Evolutionary conservation across 1,140 invertebrate genomes (phyloP).

Genomic region (Papilio aristodemus): DNA sequence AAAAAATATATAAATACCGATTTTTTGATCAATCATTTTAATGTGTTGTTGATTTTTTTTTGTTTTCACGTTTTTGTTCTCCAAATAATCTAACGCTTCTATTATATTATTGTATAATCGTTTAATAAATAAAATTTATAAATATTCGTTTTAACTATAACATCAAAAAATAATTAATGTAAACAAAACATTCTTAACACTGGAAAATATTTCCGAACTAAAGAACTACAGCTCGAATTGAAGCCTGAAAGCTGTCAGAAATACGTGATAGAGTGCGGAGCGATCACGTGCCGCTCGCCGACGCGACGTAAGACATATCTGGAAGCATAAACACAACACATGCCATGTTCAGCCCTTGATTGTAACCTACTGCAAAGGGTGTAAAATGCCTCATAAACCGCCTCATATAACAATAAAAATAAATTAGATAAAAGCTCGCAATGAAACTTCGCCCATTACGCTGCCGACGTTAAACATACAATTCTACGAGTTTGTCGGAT

Average conservation of each 20-base stretch:
- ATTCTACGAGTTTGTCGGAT: slow-evolving; percentile 64
- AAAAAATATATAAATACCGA: too few species aligned
- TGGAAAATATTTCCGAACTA: background rate
- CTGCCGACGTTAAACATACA: slow-evolving; percentile 58
- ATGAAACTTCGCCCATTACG: slow-evolving; percentile 73
- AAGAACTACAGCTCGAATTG: background rate
- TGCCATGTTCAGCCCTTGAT: slow-evolving; percentile 43
- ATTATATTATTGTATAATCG: too few species aligned
- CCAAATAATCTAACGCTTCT: too few species aligned
- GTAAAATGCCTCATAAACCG: slow-evolving; percentile 69
- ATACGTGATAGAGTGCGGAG: slow-evolving; percentile 27
- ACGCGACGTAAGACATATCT: slow-evolving; percentile 21
- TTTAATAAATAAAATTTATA: too few species aligned
- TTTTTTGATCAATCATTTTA: too few species aligned
- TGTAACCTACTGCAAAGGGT: slow-evolving; percentile 56
- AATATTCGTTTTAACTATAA: too few species aligned
- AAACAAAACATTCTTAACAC: background rate
- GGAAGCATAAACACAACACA: slow-evolving; percentile 33
- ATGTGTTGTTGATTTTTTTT: too few species aligned
- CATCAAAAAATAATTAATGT: background rate
- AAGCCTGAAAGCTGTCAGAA: slow-evolving; percentile 21
- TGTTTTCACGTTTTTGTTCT: too few species aligned
- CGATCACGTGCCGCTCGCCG: slow-evolving; percentile 6
- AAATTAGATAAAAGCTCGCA: slow-evolving; percentile 75
- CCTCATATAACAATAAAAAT: slow-evolving; percentile 75